Evolutionary conservation across 2,888 invertebrate species (phyloP), one percentile per base, ranked within the genome.

Genomic region (Catonia carolina): DNA sequence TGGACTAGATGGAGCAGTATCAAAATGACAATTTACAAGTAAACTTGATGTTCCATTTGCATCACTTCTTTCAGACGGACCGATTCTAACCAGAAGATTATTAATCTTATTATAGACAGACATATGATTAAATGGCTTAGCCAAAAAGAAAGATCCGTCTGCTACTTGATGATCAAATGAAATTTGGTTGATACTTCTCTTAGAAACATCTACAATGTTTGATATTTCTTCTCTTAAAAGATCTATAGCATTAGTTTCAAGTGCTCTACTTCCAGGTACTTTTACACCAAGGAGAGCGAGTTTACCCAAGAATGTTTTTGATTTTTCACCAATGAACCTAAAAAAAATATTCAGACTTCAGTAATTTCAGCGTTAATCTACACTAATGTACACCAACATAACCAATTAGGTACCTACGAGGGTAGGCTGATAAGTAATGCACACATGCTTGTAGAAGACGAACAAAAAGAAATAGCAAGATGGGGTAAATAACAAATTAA

Each of bases 11-110:
- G 63, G 63, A 33, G 60, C 63, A 59, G 76, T 72, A 66, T 81
- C 81, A 66, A 75, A 80, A 66, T 81, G 81, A 65, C 81, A 81
- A 65, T 80, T 81, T 51, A 81, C 68, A 56, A 80, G 68, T 2
- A 79, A 61, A 27, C 66, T 64, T 59, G 73, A 69, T n/a, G n/a
- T n/a, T n/a, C n/a, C n/a, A 33, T 67, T 54, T n/a, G 58, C 61
- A 14, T 17, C 8, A 2, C 47, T 33, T n/a, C n/a, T n/a, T 15
- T 45, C 22, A 4, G 31, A 14, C 1, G 75, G 71, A 17, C 71
- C 69, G 42, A 80, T 62, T 58, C 71, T 73, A 1, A 73, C 77
- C 3, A 76, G 67, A 14, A 79, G 67, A 64, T 79, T 80, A 53
- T 65, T 61, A 35, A 69, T 68, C 59, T 76, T 72, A 14, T 55